phyloP scores from a whole-genome alignment of 2,888 invertebrate species.

The Plebejus melissa region DNA sequence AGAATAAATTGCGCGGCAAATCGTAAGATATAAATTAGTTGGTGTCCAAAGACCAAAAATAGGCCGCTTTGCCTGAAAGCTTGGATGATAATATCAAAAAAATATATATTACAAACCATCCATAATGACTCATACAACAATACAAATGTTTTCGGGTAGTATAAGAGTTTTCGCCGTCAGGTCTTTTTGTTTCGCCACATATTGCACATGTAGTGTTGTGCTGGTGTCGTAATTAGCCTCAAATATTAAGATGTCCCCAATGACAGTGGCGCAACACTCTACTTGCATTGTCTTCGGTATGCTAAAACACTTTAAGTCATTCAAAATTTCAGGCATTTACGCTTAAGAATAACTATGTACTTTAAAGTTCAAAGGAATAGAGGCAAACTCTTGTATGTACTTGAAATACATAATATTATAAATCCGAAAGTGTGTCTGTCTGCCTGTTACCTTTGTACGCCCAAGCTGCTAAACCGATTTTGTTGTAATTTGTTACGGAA shows the following conservation, averaged over 20 bases:
- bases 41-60: too few species aligned
- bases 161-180: not conserved
- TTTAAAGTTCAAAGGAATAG: too few species aligned
- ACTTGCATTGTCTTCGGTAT: constrained; percentile 19
- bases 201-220: constrained; percentile 9
- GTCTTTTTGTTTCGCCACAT: not conserved
- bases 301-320: not conserved
- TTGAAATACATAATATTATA: too few species aligned
- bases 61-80: not conserved
- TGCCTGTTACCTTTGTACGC: too few species aligned
- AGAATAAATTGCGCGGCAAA: not conserved
- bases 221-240: constrained; percentile 29
- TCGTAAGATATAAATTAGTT: not conserved
- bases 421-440: too few species aligned
- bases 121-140: not conserved
- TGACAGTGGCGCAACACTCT: constrained; percentile 42
- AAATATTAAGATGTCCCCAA: constrained; percentile 28
- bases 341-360: too few species aligned
- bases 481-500: too few species aligned
- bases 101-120: not conserved
- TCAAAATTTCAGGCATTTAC: not conserved
- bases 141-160: not conserved
- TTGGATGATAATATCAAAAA: not conserved
- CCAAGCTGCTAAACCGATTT: too few species aligned
- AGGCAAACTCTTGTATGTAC: too few species aligned